Evolutionary conservation across 2,113 vertebrate species (phyloP), one percentile per base, ranked within the genome.

Genomic region (Dendrocopos noguchii): DNA sequence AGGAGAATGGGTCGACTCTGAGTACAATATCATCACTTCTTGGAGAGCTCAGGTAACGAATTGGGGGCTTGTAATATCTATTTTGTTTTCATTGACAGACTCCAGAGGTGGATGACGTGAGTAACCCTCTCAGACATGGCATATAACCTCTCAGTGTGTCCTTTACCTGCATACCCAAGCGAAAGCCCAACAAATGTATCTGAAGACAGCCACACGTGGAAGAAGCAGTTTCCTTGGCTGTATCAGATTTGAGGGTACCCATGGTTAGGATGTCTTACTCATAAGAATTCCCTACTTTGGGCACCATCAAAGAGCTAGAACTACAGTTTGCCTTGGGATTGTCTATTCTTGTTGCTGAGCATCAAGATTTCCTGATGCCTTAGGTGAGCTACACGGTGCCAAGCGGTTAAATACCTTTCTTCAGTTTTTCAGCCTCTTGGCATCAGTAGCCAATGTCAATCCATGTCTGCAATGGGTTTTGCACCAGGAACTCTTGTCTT

Each of bases 1-100:
- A 99, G 95, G 99, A 99, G 91, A 99, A 99, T 0, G 98, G 98
- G n/a, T 98, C 99, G 57, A 98, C 99, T 94, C 98, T 99, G 97
- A 98, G 98, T 95, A 98, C 98, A 66, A 99, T 99, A 98, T 99
- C 99, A 57, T 95, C 98, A 95, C 99, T 99, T 95, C 98, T 99
- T 97, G 98, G 99, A 97, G 99, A 99, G 98, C 99, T 99, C 99
- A 99, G 99, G 99, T 99, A 96, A 88, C 61, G 2, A 75, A 88
- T 6, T 36, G 91, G 96, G 79, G 85, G 42, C 47, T 15, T 87
- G 52, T 31, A 81, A 55, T 31, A 86, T 60, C 63, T 87, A 2
- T 77, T 83, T 87, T 82, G 56, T 91, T 91, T 93, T 70, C 72
- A 29, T 84, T 93, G 90, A 65, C 90, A 96, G 92, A 71, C 79